Percentiles rank a stretch among this genome's conserved stretches.
phyloP scores from a whole-genome alignment of 2,888 invertebrate genomes.

The Iselma pallidipennis region DNA sequence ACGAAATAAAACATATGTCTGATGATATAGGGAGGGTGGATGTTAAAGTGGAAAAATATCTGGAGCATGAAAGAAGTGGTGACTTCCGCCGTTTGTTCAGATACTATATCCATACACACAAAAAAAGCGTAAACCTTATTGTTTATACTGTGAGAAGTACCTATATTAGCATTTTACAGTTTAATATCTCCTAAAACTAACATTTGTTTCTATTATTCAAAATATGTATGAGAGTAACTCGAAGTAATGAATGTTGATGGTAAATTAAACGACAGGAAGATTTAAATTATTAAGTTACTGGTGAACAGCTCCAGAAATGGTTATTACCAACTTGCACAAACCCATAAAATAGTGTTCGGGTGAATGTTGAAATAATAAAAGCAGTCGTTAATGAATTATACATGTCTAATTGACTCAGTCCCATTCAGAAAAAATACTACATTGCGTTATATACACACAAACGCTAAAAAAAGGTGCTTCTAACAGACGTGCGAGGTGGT shows the following conservation, averaged over 20 bases:
- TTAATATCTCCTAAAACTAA: no score
- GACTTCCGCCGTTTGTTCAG: conserved; percentile 25
- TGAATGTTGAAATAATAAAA: conserved; percentile 23
- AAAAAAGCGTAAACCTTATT: conserved; percentile 30
- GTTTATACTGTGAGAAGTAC: conserved; percentile 30
- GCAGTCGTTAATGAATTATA: conserved; percentile 43
- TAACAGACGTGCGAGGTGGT: conserved; percentile 33
- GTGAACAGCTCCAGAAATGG: conserved; percentile 20
- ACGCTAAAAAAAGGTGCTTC: not conserved
- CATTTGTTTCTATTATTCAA: no score
- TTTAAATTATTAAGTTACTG: conserved; percentile 14
- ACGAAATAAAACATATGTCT: conserved; percentile 49
- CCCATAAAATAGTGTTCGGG: conserved; percentile 20
- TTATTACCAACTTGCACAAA: conserved; percentile 9
- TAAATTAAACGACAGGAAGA: conserved; percentile 2
- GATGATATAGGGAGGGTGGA: conserved; percentile 45
- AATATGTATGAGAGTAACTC: no score
- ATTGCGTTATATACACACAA: not conserved
- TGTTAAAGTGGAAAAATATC: conserved; percentile 28
- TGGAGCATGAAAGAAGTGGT: conserved; percentile 28
- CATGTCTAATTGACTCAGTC: conserved; percentile 41
- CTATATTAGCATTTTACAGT: no score
- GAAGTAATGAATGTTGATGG: no score
- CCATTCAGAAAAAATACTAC: not conserved
- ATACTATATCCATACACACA: conserved; percentile 16